phyloP scores from a whole-genome alignment of 1,140 invertebrate species.

The Temnothorax nylanderi region DNA sequence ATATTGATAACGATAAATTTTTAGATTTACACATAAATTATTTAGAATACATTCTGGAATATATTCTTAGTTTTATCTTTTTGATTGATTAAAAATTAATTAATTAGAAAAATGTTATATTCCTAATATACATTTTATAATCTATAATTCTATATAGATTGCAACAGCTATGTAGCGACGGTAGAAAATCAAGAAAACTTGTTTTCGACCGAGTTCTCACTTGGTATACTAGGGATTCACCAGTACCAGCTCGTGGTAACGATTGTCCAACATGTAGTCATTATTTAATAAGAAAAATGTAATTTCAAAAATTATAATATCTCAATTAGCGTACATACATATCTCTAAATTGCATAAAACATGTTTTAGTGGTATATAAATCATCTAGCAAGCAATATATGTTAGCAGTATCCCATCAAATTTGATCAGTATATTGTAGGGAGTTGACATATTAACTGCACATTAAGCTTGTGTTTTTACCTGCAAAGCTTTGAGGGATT shows the following conservation, averaged over 20 bases:
- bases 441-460: background rate
- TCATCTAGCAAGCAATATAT: background rate
- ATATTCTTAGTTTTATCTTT: background rate
- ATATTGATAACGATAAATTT: background rate
- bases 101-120: background rate
- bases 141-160: background rate
- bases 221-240: background rate
- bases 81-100: background rate
- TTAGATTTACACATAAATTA: background rate
- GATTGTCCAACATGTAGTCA: background rate
- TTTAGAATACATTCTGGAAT: background rate
- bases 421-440: conserved; percentile 20
- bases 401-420: background rate
- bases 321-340: background rate
- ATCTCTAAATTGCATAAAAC: background rate
- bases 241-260: background rate
- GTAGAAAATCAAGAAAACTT: conserved; percentile 13
- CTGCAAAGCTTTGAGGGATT: background rate
- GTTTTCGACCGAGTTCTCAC: background rate
- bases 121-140: background rate
- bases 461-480: background rate
- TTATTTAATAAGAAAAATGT: background rate
- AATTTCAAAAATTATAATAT: background rate
- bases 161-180: background rate
- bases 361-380: background rate